These are phyloP conservation scores for Carassius gibelio DNA, from an alignment of 2,113 vertebrate genomes.

Conservation along the genomic window DNA sequence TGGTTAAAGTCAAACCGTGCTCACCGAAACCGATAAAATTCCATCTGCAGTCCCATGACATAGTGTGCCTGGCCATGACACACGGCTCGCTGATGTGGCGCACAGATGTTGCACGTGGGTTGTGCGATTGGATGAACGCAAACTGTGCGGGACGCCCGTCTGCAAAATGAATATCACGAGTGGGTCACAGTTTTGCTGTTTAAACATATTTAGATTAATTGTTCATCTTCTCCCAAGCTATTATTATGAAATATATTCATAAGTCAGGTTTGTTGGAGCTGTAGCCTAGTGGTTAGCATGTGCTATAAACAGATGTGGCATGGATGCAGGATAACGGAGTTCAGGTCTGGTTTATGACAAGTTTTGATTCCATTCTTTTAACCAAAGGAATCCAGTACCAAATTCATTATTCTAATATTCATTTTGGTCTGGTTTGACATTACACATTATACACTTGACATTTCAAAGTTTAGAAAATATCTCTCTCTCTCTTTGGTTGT, in stretches of 20 bases:
- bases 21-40: conserved; percentile 45
- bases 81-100: conserved; percentile 11
- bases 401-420: too few species aligned
- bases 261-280: not conserved
- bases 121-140: conserved; percentile 29
- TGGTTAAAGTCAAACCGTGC: conserved; percentile 54
- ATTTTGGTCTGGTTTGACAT: too few species aligned
- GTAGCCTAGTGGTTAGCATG: not conserved
- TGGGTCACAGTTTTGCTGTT: conserved; percentile 13
- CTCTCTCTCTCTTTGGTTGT: too few species aligned
- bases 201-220: conserved; percentile 17
- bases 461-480: too few species aligned
- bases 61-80: conserved; percentile 35
- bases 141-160: not conserved
- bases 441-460: too few species aligned
- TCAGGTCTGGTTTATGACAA: not conserved
- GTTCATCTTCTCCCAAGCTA: not conserved
- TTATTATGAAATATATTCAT: not conserved
- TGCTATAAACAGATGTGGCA: not conserved
- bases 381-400: too few species aligned
- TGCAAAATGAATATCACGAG: too few species aligned
- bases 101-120: conserved; percentile 32
- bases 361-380: not conserved
- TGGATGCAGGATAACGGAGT: not conserved
- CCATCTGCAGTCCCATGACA: conserved; percentile 48